Percentiles rank a stretch among this genome's conserved stretches.
Evolutionary conservation across 2,888 invertebrate species (phyloP).

Genomic region (Meteorus colon): DNA sequence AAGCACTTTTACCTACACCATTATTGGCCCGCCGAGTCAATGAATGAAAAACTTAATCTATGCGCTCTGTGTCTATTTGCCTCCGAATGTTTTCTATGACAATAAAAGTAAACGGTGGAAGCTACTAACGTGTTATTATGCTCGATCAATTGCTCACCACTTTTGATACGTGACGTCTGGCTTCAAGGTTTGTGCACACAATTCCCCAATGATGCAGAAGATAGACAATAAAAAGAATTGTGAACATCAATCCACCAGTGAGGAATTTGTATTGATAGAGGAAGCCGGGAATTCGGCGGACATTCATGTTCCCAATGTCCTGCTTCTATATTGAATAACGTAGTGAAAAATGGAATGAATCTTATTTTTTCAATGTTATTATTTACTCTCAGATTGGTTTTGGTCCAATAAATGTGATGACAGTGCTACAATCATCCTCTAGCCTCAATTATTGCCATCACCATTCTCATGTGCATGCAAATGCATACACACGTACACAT

Average conservation of each 20-base stretch:
- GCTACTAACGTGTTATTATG: background rate
- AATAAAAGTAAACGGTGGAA: background rate
- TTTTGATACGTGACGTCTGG: constrained; percentile 76
- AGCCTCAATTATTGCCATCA: background rate
- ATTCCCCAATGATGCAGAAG: constrained; percentile 77
- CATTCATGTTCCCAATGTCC: constrained; percentile 59
- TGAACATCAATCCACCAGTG: constrained; percentile 60
- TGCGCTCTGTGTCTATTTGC: background rate
- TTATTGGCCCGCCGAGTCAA: background rate
- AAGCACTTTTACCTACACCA: background rate
- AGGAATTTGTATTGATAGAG: constrained; percentile 65
- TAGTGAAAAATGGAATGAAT: background rate
- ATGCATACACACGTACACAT: background rate
- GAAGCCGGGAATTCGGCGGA: constrained; percentile 66
- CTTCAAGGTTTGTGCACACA: constrained; percentile 77
- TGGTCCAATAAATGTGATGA: background rate
- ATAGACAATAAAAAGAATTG: constrained; percentile 71
- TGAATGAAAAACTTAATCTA: background rate
- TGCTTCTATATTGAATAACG: background rate
- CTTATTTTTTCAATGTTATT: background rate
- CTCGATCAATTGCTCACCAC: constrained; percentile 74
- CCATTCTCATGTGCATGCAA: background rate
- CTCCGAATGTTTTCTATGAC: background rate
- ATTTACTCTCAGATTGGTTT: background rate
- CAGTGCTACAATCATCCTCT: background rate